Evolutionary conservation across 2,888 invertebrate species (phyloP).

Genomic region (Eupithecia centaureata): DNA sequence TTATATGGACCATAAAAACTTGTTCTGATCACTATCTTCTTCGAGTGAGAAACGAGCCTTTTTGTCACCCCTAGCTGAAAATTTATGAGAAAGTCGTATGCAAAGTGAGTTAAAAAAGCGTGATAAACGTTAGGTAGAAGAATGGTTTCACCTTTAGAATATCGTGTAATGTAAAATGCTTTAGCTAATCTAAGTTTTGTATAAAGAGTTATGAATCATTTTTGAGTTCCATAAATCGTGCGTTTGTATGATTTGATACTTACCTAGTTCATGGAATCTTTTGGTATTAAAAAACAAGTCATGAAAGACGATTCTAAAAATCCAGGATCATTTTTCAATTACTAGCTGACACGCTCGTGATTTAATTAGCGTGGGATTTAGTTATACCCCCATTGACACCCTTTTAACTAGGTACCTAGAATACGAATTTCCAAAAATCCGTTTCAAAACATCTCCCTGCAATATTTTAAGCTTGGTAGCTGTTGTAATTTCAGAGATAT

Average conservation of each 20-base stretch:
- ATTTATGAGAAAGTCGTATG: constrained; percentile 17
- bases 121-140: constrained; percentile 6
- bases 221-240: neutral
- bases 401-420: too few species aligned
- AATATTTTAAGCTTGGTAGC: too few species aligned
- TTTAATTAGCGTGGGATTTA: too few species aligned
- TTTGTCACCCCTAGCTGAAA: constrained; percentile 10
- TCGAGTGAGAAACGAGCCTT: neutral
- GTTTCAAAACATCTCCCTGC: too few species aligned
- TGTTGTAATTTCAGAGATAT: too few species aligned
- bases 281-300: neutral
- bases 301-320: neutral
- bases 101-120: constrained; percentile 22
- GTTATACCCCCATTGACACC: too few species aligned
- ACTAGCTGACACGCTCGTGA: too few species aligned
- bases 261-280: too few species aligned
- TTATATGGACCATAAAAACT: neutral
- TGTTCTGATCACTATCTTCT: neutral
- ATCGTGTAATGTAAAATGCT: neutral
- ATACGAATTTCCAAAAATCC: too few species aligned
- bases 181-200: neutral
- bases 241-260: too few species aligned
- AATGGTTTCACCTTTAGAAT: constrained; percentile 6
- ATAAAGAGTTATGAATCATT: neutral
- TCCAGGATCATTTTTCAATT: neutral